Conservation (phyloP, 2,113 vertebrate species). For the Talpa occidentalis region DNA sequence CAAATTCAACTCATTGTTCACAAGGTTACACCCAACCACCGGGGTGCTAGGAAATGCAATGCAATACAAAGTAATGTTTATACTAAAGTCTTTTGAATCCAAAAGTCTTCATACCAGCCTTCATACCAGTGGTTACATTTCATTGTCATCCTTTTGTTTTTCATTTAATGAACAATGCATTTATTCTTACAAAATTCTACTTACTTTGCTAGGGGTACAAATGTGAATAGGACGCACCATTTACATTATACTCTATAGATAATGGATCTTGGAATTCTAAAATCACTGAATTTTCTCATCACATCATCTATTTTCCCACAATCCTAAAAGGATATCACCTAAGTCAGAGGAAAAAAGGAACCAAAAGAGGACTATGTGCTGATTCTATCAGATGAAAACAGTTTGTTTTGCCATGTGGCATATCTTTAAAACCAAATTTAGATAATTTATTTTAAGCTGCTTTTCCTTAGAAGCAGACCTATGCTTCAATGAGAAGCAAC, state of each 20-base stretch:
- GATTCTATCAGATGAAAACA: background rate
- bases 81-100: background rate
- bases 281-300: background rate
- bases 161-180: slow-evolving; percentile 7
- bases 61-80: background rate
- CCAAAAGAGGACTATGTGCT: background rate
- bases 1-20: background rate
- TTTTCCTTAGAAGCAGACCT: background rate
- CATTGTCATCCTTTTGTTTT: slow-evolving; percentile 5
- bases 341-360: background rate
- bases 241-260: background rate
- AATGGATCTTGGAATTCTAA: background rate
- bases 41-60: background rate
- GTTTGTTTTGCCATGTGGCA: background rate
- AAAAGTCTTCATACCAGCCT: background rate
- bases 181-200: background rate
- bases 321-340: background rate
- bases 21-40: background rate
- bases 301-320: background rate
- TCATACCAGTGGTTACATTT: background rate
- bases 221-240: background rate
- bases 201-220: background rate
- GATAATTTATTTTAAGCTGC: background rate
- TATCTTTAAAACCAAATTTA: slow-evolving; percentile 10
- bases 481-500: background rate